Conservation (phyloP, 2,888 invertebrate genomes). For the Amphipyra tragopoginis region DNA sequence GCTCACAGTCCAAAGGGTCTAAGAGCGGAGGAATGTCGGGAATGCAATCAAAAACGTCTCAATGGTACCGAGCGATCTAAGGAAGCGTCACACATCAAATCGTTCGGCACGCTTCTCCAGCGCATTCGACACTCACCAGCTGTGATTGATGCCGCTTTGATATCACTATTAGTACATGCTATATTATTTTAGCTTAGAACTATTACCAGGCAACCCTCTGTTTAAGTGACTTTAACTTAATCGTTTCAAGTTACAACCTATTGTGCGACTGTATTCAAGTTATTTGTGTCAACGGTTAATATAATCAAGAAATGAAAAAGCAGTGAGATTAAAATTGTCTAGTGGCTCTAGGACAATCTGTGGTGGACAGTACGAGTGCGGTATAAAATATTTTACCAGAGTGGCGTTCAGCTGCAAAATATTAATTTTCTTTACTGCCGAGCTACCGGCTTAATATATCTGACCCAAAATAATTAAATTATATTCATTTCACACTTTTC, state of each 20-base stretch:
- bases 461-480: slow-evolving; percentile 60
- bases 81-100: slow-evolving; percentile 64
- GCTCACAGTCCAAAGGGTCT: slow-evolving; percentile 60
- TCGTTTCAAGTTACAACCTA: neutral
- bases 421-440: slow-evolving; percentile 58
- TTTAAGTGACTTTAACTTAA: neutral
- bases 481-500: slow-evolving; percentile 57
- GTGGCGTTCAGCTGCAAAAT: slow-evolving; percentile 57
- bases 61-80: slow-evolving; percentile 56
- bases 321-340: slow-evolving; percentile 32
- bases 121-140: slow-evolving; percentile 49
- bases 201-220: neutral
- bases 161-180: slow-evolving; percentile 29
- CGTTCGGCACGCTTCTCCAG: slow-evolving; percentile 58
- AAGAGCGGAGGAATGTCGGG: slow-evolving; percentile 59
- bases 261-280: neutral
- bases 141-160: slow-evolving; percentile 53
- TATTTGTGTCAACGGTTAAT: slow-evolving; percentile 23
- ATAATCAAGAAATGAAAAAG: slow-evolving; percentile 32
- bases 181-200: neutral
- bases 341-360: slow-evolving; percentile 43
- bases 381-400: slow-evolving; percentile 52
- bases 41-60: slow-evolving; percentile 71
- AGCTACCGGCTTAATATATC: slow-evolving; percentile 51
- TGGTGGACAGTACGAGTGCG: slow-evolving; percentile 50